These are phyloP conservation scores for Mycteria americana DNA, from an alignment of 2,797 vertebrate genomes.

Conservation along the genomic window DNA sequence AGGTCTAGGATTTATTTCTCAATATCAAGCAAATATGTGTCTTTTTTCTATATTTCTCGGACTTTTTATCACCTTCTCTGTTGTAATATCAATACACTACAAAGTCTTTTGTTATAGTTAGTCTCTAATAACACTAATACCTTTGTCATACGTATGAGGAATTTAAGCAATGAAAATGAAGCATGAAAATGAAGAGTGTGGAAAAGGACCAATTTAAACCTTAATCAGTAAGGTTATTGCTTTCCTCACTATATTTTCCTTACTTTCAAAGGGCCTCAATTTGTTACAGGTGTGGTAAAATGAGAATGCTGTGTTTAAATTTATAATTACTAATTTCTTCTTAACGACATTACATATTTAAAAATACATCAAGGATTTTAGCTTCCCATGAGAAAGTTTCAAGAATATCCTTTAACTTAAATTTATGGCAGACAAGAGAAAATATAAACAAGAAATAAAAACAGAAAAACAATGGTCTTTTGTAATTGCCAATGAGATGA, in stretches of 20 bases:
- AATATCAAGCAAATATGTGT: not conserved
- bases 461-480: accelerated
- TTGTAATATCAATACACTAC: not conserved
- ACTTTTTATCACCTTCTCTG: not conserved
- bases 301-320: not conserved
- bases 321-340: not conserved
- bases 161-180: not conserved
- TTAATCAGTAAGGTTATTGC: not conserved
- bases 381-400: not conserved
- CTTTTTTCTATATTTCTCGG: not conserved
- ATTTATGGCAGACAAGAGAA: not conserved
- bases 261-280: not conserved
- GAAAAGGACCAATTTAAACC: not conserved
- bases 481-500: not conserved
- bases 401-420: not conserved
- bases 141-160: not conserved
- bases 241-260: not conserved
- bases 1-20: not conserved
- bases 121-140: not conserved
- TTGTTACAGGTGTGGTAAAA: not conserved
- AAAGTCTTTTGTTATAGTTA: not conserved
- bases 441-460: not conserved
- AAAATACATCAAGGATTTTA: not conserved
- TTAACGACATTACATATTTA: not conserved
- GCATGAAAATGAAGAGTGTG: not conserved